Evolutionary conservation across 64 coral and sea anemone species (phyloP), one percentile per base, ranked within the genome.

Genomic region (Montipora efflorescens): DNA sequence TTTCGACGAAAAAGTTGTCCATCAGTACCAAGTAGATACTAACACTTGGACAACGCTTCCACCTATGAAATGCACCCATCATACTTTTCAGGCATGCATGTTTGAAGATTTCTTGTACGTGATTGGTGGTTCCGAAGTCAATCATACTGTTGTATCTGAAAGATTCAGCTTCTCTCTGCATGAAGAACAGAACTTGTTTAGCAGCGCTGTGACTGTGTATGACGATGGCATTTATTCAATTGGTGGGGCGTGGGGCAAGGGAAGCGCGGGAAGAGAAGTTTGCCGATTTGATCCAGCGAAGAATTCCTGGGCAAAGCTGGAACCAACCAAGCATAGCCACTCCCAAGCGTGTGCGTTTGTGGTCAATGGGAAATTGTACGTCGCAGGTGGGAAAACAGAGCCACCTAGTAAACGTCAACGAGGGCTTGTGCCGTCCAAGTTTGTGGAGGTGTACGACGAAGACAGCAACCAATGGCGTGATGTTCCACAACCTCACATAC

Each of bases 91-190:
- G 66, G n/a, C 66, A 2, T 86, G 82, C 66, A 22, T 72, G 19
- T 48, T 70, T 70, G 82, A 86, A 86, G 82, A 86, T 71, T 86
- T 86, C 46, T 5, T 86, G 64, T 86, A 86, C 9, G 64, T 86
- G 8, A 72, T 86, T 52, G 82, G 82, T 72, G 82, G 82, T 8
- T 11, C 16, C 6, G 82, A 86, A 50, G 82, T 72, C 4, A 72
- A 86, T 49, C 82, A 86, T 59, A 86, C 18, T 48, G 82, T 48
- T 50, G 66, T 67, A 50, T 86, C 82, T 11, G 82, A 86, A 66
- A 70, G 82, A 72, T 86, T 86, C 18, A 86, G 66, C 47, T 86
- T 86, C 82, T 70, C 64, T 6, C 71, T 86, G 45, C 82, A 86
- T 51, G 64, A 71, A 86, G 82, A 86, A 7, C 82, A 71, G 49